phyloP scores from a whole-genome alignment of 2,113 vertebrate species.

The Mesembrinibis cayennensis region DNA sequence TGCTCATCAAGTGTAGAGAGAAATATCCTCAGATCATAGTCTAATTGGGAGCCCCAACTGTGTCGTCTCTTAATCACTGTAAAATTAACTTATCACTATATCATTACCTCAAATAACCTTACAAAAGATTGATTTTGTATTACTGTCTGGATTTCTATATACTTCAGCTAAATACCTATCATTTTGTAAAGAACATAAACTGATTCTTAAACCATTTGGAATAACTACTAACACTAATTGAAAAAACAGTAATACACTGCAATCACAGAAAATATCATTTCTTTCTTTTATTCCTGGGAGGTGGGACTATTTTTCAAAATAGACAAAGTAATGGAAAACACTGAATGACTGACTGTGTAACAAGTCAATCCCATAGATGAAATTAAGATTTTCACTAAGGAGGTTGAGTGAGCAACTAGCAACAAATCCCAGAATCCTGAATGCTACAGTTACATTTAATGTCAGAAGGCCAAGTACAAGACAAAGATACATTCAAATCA shows the following conservation, averaged over 20 bases:
- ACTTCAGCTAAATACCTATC: constrained; percentile 21
- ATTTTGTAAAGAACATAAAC: constrained; percentile 32
- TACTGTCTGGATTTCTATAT: constrained; percentile 7
- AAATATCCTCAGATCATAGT: constrained; percentile 47
- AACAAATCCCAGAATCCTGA: background rate
- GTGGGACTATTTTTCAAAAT: background rate
- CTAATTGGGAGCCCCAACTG: constrained; percentile 3
- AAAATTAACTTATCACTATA: constrained; percentile 51
- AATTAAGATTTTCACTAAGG: background rate
- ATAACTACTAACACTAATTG: background rate
- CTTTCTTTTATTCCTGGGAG: background rate
- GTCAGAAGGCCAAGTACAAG: background rate
- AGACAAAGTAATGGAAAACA: background rate
- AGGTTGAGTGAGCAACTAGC: background rate
- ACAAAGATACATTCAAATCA: background rate
- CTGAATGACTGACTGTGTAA: background rate
- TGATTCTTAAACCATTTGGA: background rate
- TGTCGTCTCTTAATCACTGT: constrained; percentile 36
- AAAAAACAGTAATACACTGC: background rate
- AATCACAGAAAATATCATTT: background rate
- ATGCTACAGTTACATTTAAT: background rate
- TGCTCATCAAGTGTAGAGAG: constrained; percentile 9
- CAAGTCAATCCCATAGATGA: background rate
- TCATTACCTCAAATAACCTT: constrained; percentile 54
- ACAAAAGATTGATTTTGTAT: constrained; percentile 43